Conservation (phyloP, 2,797 vertebrate genomes). For the Urophycis tenuis region DNA sequence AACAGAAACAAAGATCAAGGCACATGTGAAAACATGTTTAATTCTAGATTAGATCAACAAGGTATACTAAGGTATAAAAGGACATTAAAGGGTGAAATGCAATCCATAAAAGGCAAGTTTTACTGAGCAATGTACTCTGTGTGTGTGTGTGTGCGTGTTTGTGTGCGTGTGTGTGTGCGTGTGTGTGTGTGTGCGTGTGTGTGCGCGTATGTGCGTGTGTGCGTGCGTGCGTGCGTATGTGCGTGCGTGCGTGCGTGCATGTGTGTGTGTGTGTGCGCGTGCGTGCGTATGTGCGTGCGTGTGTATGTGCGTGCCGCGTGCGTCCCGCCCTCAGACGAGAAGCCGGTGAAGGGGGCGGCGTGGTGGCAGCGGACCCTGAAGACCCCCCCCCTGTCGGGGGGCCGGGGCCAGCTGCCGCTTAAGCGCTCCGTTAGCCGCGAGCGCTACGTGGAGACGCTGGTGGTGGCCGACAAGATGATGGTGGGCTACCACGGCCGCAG, state of each 20-base stretch:
- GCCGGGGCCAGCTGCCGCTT: constrained; percentile 85
- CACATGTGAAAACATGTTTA: too few species aligned
- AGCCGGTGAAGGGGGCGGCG: constrained; percentile 83
- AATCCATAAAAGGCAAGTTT: background rate
- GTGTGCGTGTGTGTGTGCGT: too few species aligned
- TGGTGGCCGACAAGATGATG: constrained; percentile 99
- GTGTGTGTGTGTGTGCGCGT: background rate
- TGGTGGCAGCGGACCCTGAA: constrained; percentile 92
- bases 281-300: background rate
- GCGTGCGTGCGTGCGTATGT: background rate
- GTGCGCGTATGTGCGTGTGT: background rate
- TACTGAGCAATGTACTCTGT: background rate
- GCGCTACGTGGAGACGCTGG: constrained; percentile 95
- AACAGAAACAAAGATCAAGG: too few species aligned
- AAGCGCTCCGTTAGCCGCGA: constrained; percentile 93
- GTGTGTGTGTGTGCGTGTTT: background rate
- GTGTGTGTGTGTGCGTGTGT: background rate
- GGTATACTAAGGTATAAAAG: too few species aligned
- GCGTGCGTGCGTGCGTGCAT: background rate
- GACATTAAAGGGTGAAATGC: too few species aligned
- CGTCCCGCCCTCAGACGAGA: constrained; percentile 75
- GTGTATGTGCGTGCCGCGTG: constrained; percentile 7
- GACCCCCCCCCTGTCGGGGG: constrained; percentile 79
- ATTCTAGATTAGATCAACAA: too few species aligned
- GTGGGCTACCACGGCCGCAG: constrained; percentile 94